Percentiles rank a stretch among this genome's conserved stretches.
These are phyloP conservation scores for Drosophila prosaltans DNA, from an alignment of 1,140 invertebrate genomes.

Conservation along the genomic window DNA sequence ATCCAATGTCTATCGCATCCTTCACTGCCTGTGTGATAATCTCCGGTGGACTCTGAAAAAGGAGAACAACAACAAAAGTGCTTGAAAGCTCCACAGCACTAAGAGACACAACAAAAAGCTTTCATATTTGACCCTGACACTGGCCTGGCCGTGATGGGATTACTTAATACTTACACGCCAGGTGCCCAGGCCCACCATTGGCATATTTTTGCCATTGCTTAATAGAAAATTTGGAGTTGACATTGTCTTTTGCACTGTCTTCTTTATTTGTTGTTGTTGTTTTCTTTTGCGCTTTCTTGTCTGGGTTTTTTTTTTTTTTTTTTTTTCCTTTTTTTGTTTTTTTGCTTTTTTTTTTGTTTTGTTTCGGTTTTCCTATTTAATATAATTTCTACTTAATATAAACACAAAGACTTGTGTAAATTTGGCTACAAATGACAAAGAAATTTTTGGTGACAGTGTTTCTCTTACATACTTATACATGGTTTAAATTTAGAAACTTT, in stretches of 20 bases:
- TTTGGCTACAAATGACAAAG: slow-evolving; percentile 54
- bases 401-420: slow-evolving; percentile 38
- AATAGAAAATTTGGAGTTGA: slow-evolving; percentile 84
- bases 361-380: slow-evolving; percentile 43
- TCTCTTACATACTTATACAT: slow-evolving; percentile 24
- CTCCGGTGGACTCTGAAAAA: slow-evolving; percentile 87
- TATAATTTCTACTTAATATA: slow-evolving; percentile 32
- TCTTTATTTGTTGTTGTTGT: no score
- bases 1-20: slow-evolving; percentile 89
- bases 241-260: slow-evolving; percentile 26
- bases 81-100: slow-evolving; percentile 29
- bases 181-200: slow-evolving; percentile 90
- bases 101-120: neutral
- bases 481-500: slow-evolving; percentile 68
- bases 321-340: neutral
- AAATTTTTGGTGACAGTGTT: slow-evolving; percentile 56
- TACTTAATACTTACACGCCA: slow-evolving; percentile 87
- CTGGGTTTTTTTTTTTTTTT: no score
- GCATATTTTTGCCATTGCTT: slow-evolving; percentile 87
- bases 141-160: slow-evolving; percentile 57
- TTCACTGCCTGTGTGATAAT: slow-evolving; percentile 89
- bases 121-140: slow-evolving; percentile 36
- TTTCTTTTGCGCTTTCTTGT: no score
- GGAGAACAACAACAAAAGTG: neutral
- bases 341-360: neutral